A percentile compares a stretch with the other conserved stretches of the same genome.
Conservation (phyloP, 2,888 invertebrate genomes). For the Diaprepes abbreviatus region DNA sequence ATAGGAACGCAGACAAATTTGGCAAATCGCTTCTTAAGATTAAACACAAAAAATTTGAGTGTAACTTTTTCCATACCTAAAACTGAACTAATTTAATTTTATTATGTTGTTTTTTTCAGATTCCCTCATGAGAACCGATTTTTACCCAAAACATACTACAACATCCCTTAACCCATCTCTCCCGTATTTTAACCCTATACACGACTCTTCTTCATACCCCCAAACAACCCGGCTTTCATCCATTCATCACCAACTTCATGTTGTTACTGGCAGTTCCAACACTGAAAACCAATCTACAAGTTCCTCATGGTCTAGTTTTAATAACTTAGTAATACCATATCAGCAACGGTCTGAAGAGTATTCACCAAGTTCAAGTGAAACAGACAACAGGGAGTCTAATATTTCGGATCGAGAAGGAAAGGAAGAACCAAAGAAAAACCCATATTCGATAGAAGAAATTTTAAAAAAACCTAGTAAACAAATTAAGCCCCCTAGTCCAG, state of each 20-base stretch:
- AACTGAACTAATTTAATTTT: no score
- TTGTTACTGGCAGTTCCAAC: conserved; percentile 65
- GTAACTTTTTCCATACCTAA: no score
- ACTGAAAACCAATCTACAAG: conserved; percentile 62
- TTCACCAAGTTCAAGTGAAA: conserved; percentile 41
- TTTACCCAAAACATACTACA: conserved; percentile 59
- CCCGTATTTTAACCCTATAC: conserved; percentile 60
- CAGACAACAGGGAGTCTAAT: conserved; percentile 53
- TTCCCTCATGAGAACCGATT: conserved; percentile 58
- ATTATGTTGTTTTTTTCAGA: conserved; percentile 60
- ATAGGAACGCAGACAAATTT: no score
- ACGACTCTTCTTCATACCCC: conserved; percentile 63
- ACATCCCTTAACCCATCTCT: conserved; percentile 51
- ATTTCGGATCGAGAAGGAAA: conserved; percentile 54
- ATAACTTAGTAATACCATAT: conserved; percentile 40
- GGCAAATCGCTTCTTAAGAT: no score
- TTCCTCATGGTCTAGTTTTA: conserved; percentile 69
- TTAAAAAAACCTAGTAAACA: conserved; percentile 84
- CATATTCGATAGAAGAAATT: conserved; percentile 90
- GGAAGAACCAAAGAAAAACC: conserved; percentile 74
- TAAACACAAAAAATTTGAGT: no score
- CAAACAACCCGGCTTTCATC: conserved; percentile 70
- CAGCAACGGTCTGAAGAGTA: conserved; percentile 22
- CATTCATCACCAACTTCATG: conserved; percentile 68
- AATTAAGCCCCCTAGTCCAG: conserved; percentile 59